A percentile compares a stretch with the other conserved stretches of the same genome.
phyloP scores from a whole-genome alignment of 37 sponge, comb jelly and placozoan species.

The Agelas oroides region DNA sequence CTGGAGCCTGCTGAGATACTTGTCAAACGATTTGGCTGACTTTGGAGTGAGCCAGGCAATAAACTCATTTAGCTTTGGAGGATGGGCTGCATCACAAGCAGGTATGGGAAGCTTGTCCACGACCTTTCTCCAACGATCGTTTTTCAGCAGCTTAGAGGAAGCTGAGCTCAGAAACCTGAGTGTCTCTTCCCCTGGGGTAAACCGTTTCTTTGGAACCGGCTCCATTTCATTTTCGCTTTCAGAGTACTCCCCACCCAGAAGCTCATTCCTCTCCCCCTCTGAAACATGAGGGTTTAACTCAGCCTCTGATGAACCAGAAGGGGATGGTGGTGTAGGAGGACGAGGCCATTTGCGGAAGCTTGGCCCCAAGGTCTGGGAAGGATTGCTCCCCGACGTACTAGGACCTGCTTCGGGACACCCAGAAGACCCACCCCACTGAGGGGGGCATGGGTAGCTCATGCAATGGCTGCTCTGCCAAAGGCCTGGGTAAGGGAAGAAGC shows the following conservation, averaged over 20 bases:
- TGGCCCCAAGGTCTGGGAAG: no score
- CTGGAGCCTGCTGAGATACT: slow-evolving; percentile 23
- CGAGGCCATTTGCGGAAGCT: no score
- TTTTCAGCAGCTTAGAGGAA: not conserved
- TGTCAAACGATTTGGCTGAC: slow-evolving; percentile 28
- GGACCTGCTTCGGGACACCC: no score
- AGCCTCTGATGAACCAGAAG: no score
- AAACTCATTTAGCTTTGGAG: slow-evolving; percentile 20
- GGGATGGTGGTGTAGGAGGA: not conserved
- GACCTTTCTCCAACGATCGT: slow-evolving; percentile 9
- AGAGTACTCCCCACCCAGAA: not conserved
- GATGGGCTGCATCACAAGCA: slow-evolving; percentile 31
- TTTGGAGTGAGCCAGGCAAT: slow-evolving; percentile 13
- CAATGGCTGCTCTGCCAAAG: not conserved
- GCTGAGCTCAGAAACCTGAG: not conserved
- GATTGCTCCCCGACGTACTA: no score
- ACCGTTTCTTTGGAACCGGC: not conserved
- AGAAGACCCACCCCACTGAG: no score
- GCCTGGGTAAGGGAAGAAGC: not conserved
- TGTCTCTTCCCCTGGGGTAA: not conserved
- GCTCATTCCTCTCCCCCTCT: slow-evolving; percentile 2
- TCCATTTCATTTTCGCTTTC: not conserved
- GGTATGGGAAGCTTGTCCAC: slow-evolving; percentile 12
- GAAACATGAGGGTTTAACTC: not conserved
- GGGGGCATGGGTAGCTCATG: no score